Percentiles rank a stretch among this genome's conserved stretches.
Conservation (phyloP, 1,140 invertebrate genomes). For the Drosophila kikkawai region DNA sequence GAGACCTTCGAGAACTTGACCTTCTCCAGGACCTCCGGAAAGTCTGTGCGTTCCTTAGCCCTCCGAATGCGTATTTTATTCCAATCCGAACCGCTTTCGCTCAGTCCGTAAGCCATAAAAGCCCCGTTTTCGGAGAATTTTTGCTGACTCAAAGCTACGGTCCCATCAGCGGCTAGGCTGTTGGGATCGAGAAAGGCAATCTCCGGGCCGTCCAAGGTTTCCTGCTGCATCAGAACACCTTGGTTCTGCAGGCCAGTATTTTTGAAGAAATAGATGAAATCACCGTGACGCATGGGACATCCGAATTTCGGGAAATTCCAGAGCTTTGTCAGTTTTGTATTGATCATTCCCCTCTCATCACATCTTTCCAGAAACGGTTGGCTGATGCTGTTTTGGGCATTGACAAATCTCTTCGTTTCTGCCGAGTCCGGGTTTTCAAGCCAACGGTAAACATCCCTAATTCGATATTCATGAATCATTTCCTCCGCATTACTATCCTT, state of each 20-base stretch:
- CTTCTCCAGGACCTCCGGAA: conserved; percentile 94
- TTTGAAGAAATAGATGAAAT: conserved; percentile 96
- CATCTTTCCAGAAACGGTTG: conserved; percentile 93
- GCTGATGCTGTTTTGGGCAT: conserved; percentile 96
- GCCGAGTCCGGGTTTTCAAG: conserved; percentile 97
- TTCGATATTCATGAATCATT: conserved; percentile 92
- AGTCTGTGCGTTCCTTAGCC: conserved; percentile 93
- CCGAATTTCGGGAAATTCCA: conserved; percentile 99
- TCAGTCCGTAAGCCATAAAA: conserved; percentile 96
- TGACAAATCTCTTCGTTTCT: conserved; percentile 96
- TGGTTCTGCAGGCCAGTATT: conserved; percentile 98
- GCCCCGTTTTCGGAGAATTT: conserved; percentile 96
- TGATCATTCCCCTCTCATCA: conserved; percentile 89
- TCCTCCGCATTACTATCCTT: conserved; percentile 92
- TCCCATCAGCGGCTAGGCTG: conserved; percentile 95
- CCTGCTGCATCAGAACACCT: conserved; percentile 97
- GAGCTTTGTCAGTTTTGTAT: conserved; percentile 92
- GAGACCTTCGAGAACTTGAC: conserved; percentile 96
- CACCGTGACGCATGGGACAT: conserved; percentile 92
- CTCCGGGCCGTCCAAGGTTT: conserved; percentile 91
- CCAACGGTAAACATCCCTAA: conserved; percentile 97
- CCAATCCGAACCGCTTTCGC: conserved; percentile 98
- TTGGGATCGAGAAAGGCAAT: conserved; percentile 98
- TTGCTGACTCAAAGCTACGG: conserved; percentile 92
- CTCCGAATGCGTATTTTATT: conserved; percentile 93